These are phyloP conservation scores for Aspidiotus rigidus DNA, from an alignment of 2,888 invertebrate species.

Conservation along the genomic window DNA sequence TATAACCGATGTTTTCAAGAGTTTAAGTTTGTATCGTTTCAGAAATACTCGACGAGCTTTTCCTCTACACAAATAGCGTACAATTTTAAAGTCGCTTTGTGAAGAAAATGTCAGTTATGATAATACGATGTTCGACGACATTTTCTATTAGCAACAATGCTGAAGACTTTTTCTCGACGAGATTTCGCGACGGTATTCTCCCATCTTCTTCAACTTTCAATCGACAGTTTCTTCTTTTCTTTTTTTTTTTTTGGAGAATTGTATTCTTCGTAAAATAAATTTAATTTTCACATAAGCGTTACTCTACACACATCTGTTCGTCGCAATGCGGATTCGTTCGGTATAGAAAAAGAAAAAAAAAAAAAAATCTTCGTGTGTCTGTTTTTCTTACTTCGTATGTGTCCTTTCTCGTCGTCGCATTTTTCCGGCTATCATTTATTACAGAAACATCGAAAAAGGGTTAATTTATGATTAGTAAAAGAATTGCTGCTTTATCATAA, in stretches of 20 bases:
- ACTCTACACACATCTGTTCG: background rate
- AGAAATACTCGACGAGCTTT: too few species aligned
- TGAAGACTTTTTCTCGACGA: too few species aligned
- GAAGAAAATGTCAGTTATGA: too few species aligned
- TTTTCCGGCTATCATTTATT: background rate
- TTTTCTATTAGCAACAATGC: too few species aligned
- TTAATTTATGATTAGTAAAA: slow-evolving; percentile 2
- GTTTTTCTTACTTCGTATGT: background rate
- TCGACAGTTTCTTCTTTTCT: background rate
- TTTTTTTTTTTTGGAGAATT: background rate
- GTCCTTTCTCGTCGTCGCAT: background rate
- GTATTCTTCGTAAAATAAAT: background rate
- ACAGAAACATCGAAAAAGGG: background rate
- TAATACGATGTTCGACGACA: too few species aligned
- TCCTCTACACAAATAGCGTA: too few species aligned
- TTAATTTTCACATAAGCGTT: background rate
- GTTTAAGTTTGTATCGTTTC: too few species aligned
- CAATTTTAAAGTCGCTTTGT: too few species aligned
- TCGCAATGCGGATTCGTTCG: background rate
- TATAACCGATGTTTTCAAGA: too few species aligned
- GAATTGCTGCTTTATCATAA: slow-evolving; percentile 17
- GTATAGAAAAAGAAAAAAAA: too few species aligned
- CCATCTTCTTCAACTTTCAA: background rate
- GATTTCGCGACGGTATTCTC: too few species aligned
- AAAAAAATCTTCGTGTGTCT: too few species aligned